phyloP scores from a whole-genome alignment of 2,797 vertebrate species.

The Alcedo quadribrachys region DNA sequence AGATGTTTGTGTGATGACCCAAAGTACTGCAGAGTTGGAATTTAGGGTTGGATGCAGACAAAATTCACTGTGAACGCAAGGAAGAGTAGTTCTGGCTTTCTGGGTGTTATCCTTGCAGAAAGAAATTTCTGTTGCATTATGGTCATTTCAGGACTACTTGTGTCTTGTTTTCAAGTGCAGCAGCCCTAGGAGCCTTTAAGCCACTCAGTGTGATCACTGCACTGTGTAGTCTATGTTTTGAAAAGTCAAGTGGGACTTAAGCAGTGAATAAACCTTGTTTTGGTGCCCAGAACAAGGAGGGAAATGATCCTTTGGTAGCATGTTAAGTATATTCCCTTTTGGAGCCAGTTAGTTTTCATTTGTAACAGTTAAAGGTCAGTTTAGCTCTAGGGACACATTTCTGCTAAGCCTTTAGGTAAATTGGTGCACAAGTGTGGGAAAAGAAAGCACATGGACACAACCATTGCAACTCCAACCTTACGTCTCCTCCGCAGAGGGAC shows the following conservation, averaged over 20 bases:
- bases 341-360: background rate
- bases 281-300: background rate
- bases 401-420: background rate
- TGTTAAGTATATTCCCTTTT: background rate
- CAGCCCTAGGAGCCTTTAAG: background rate
- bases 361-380: background rate
- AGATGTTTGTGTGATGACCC: slow-evolving; percentile 26
- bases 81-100: background rate
- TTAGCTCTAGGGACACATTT: background rate
- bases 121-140: background rate
- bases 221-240: background rate
- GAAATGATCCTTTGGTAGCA: background rate
- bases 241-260: slow-evolving; percentile 7
- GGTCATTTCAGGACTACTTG: background rate
- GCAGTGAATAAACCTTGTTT: background rate
- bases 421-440: background rate
- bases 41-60: background rate
- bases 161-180: background rate
- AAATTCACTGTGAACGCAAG: background rate
- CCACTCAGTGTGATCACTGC: background rate
- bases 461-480: background rate
- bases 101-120: background rate
- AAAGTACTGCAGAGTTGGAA: slow-evolving; percentile 19
- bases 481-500: background rate
- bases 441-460: background rate